These are phyloP conservation scores for Drosophila pachea DNA, from an alignment of 1,140 invertebrate species.

Conservation along the genomic window DNA sequence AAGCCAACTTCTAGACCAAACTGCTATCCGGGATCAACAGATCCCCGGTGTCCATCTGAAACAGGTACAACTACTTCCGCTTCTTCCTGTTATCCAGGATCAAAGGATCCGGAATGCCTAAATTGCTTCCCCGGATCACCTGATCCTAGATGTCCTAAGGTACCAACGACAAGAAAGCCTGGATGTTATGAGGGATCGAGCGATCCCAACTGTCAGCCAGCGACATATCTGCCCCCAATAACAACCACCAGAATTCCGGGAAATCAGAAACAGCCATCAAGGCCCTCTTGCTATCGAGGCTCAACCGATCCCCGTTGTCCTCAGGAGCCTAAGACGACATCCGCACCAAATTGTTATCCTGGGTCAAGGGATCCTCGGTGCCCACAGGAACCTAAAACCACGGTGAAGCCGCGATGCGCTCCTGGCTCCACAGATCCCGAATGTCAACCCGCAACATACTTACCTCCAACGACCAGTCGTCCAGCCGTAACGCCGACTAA, in stretches of 20 bases:
- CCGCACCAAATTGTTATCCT: constrained; percentile 16
- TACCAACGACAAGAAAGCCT: constrained; percentile 74
- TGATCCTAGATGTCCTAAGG: constrained; percentile 70
- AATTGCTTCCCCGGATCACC: constrained; percentile 68
- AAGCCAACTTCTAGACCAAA: background rate
- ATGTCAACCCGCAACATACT: background rate
- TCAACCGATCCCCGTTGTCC: constrained; percentile 16
- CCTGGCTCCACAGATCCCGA: too few relatives aligned
- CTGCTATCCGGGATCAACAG: background rate
- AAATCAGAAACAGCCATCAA: constrained; percentile 32
- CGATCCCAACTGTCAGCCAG: constrained; percentile 42
- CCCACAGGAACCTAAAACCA: too few relatives aligned
- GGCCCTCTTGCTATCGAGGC: constrained; percentile 35
- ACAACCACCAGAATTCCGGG: constrained; percentile 43
- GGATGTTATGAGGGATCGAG: constrained; percentile 35
- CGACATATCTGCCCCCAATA: constrained; percentile 35
- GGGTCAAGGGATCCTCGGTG: constrained; percentile 2
- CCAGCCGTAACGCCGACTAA: background rate
- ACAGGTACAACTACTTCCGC: background rate
- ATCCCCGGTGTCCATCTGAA: background rate
- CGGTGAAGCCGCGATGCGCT: too few relatives aligned
- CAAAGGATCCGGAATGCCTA: constrained; percentile 31
- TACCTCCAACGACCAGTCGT: background rate
- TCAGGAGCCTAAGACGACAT: constrained; percentile 5
- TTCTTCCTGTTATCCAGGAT: constrained; percentile 46